Percentiles rank a stretch among this genome's conserved stretches.
phyloP scores from a whole-genome alignment of 2,113 vertebrate species.

The Stegostoma tigrinum region DNA sequence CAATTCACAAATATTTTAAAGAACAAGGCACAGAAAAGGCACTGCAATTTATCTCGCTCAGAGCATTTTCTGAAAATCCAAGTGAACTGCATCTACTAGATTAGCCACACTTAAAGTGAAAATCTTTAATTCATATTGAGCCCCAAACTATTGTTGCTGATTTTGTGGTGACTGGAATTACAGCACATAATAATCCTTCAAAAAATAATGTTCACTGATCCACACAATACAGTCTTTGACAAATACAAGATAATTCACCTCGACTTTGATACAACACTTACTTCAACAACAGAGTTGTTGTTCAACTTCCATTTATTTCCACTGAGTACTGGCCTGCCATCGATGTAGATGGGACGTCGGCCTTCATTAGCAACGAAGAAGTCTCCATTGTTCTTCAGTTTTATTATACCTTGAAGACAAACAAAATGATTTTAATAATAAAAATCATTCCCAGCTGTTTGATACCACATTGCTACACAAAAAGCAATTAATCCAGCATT shows the following conservation, averaged over 20 bases:
- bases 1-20: not conserved
- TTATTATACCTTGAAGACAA: constrained; percentile 73
- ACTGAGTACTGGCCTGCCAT: constrained; percentile 82
- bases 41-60: not conserved
- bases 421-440: not conserved
- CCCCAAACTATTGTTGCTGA: not conserved
- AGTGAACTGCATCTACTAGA: not conserved
- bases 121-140: not conserved
- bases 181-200: not conserved
- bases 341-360: constrained; percentile 83
- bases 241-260: not conserved
- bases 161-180: not conserved
- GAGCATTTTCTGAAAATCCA: not conserved
- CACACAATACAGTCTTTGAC: not conserved
- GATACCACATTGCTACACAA: not conserved
- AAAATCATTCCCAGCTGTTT: not conserved
- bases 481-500: not conserved
- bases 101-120: not conserved
- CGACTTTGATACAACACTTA: constrained; percentile 41
- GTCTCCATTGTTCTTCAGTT: constrained; percentile 88
- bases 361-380: constrained; percentile 94
- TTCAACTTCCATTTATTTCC: constrained; percentile 93
- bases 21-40: not conserved
- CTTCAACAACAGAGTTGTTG: constrained; percentile 93
- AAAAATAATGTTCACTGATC: not conserved